phyloP scores from a whole-genome alignment of 2,888 invertebrate genomes.

The Torymus texanus region DNA sequence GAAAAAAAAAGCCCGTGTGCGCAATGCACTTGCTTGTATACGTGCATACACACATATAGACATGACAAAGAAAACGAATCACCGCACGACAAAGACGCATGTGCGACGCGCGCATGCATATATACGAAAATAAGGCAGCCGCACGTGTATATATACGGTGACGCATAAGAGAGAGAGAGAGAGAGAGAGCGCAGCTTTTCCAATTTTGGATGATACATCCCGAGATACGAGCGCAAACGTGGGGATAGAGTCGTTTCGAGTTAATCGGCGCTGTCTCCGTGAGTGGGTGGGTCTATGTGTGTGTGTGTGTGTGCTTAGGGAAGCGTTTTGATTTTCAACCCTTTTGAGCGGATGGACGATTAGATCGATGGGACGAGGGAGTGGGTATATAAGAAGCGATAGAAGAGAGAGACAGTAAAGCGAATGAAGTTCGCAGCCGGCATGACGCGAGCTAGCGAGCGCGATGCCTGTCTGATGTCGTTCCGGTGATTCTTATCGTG shows the following conservation, averaged over 20 bases:
- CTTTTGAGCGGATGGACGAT: slow-evolving; percentile 34
- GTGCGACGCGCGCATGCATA: background rate
- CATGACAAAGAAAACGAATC: slow-evolving; percentile 14
- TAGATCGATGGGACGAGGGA: slow-evolving; percentile 28
- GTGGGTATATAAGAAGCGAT: background rate
- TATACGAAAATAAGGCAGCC: background rate
- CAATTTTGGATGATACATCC: slow-evolving; percentile 47
- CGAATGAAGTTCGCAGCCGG: slow-evolving; percentile 22
- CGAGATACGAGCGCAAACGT: slow-evolving; percentile 29
- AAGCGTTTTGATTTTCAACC: slow-evolving; percentile 45
- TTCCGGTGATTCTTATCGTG: slow-evolving; percentile 25
- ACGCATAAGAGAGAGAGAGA: slow-evolving; percentile 7
- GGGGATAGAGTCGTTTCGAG: slow-evolving; percentile 42
- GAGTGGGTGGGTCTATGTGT: slow-evolving; percentile 16
- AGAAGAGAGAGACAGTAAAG: background rate
- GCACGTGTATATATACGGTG: background rate
- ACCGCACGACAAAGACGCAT: slow-evolving; percentile 22
- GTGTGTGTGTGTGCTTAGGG: slow-evolving; percentile 45
- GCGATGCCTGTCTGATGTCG: background rate
- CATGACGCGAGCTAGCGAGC: background rate
- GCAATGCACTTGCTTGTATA: no score
- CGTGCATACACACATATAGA: no score
- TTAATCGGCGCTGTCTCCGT: slow-evolving; percentile 19
- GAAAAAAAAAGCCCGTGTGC: no score
- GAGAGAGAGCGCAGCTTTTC: slow-evolving; percentile 26